Evolutionary conservation across 2,888 invertebrate genomes (phyloP), one percentile per base, ranked within the genome.

Genomic region (Muschampia plurimacula): DNA sequence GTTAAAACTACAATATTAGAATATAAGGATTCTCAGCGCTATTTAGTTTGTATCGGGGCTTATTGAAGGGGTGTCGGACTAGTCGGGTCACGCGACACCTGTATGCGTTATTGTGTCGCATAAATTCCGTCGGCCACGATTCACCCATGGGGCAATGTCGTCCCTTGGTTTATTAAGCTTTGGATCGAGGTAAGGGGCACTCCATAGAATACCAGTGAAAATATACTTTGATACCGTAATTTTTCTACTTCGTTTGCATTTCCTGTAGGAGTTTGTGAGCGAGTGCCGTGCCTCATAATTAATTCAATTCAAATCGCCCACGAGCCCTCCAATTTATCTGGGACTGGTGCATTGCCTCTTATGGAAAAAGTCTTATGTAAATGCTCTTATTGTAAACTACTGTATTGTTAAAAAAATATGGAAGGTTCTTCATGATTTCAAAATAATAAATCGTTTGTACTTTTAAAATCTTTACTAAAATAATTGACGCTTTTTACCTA

Each of bases 61-160:
- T 87, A 87, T 87, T 88, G 86, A 89, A 91, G 89, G 89, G 89
- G 89, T 88, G 86, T 85, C 85, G 82, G 83, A 84, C n/a, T 39
- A n/a, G 70, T 84, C 85, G 82, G 84, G 85, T 80, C 78, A 76
- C 80, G 85, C 91, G 92, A 93, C 93, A 93, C 93, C 92, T 93
- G 92, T 92, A 92, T 92, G 90, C 91, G 84, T 90, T 91, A 93
- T 90, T 91, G 90, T 90, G 90, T 90, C 90, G 85, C 87, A 91
- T 93, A 93, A 93, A 92, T 93, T 86, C 85, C 84, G 52, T 78
- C 83, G 83, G 82, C 81, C 81, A 83, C 88, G 88, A 89, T 91
- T 89, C 90, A 88, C 87, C 83, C 86, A 85, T 84, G 82, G 82
- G 80, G 84, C 78, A 84, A 82, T 81, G 52, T 81, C 83, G 84